These are phyloP conservation scores for Megaleporinus macrocephalus DNA, from an alignment of 2,113 vertebrate species.

Conservation along the genomic window DNA sequence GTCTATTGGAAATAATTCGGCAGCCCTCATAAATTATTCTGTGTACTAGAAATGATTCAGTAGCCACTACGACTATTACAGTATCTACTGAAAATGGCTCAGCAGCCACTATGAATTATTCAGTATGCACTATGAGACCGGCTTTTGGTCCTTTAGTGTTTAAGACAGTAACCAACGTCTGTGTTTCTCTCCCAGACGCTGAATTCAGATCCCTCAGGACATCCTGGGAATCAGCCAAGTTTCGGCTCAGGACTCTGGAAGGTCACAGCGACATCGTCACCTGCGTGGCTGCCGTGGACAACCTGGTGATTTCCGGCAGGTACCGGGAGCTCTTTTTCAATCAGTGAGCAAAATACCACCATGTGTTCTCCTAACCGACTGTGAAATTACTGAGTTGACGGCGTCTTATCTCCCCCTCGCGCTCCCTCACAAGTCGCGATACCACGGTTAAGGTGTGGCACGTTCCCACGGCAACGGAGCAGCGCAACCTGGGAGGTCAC, in stretches of 20 bases:
- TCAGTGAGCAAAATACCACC: conserved; percentile 12
- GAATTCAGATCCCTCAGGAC: conserved; percentile 67
- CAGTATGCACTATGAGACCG: no score
- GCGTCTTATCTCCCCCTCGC: conserved; percentile 52
- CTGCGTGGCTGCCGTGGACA: conserved; percentile 78
- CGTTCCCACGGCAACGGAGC: conserved; percentile 81
- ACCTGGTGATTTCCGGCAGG: conserved; percentile 82
- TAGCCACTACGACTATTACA: no score
- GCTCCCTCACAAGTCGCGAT: conserved; percentile 70
- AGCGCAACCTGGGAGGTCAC: conserved; percentile 82
- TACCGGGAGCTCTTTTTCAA: conserved; percentile 52
- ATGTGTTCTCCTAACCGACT: conserved; percentile 1
- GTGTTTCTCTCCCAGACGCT: conserved; percentile 60
- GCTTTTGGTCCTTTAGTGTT: neutral
- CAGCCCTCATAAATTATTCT: no score
- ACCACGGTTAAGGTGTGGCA: conserved; percentile 84
- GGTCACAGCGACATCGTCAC: conserved; percentile 84
- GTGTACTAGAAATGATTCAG: no score
- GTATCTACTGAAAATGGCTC: no score
- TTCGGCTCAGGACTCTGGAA: conserved; percentile 75
- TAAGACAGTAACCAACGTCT: neutral
- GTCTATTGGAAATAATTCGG: no score
- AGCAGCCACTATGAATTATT: neutral
- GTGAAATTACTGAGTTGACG: conserved; percentile 33
- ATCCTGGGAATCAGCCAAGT: conserved; percentile 76